Evolutionary conservation across 2,797 vertebrate genomes (phyloP), one percentile per base, ranked within the genome.

Genomic region (Micropoecilia bifurca): DNA sequence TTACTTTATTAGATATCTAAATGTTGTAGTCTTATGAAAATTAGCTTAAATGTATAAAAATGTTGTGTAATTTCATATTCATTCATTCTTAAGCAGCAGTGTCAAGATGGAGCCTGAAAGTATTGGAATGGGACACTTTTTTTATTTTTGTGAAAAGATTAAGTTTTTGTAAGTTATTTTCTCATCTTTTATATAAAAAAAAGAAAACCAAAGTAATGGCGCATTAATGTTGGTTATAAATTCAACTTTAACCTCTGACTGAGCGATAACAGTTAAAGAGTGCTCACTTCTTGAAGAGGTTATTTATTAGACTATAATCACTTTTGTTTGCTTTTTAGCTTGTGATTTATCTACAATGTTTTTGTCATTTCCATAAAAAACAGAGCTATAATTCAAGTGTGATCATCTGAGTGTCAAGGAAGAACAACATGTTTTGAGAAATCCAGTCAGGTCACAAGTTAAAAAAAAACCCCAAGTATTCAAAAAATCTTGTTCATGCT

Each of bases 341-440:
- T 47, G 28, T 48, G 28, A 46, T 47, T 48, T 6, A 53, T 43
- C n/a, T 43, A 25, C 22, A 28, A 28, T 28, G 9, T 8, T 47
- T 53, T 41, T 20, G 16, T 75, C 39, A 33, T 20, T 48, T 63
- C 16, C n/a, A 71, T n/a, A 22, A 0, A 0, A 36, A 46, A 20
- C 33, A 33, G 33, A 45, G 41, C 41, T 10, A 50, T 0, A 3
- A 3, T 63, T 50, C 61, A 77, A 50, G 75, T 16, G 50, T 22
- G 16, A 76, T 75, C 48, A 41, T 48, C 25, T n/a, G 1, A 76
- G 47, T 50, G 46, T 75, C 46, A 33, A n/a, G 28, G 71, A 72
- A 63, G 57, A 73, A 4, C 18, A 25, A 63, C 63, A 73, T 28
- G 41, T n/a, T 76, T n/a, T 39, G 3, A 6, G 25, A 78, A 75